Conservation (phyloP, 2,797 vertebrate genomes). For the Cynodonichthys magdalenae region DNA sequence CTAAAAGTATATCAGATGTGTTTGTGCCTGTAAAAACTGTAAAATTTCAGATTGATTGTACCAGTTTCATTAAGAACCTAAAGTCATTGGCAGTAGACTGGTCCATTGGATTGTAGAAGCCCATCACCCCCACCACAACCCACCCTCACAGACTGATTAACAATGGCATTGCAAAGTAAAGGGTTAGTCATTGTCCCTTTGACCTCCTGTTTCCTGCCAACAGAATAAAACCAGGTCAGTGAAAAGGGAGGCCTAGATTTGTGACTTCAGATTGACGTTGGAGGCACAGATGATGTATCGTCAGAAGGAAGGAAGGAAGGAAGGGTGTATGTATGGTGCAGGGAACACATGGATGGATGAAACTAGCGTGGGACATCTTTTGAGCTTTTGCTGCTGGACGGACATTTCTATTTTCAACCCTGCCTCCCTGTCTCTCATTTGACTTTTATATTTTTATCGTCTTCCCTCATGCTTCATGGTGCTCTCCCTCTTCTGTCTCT, state of each 20-base stretch:
- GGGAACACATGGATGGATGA: slow-evolving; percentile 37
- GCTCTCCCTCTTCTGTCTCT: slow-evolving; percentile 32
- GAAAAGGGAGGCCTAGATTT: slow-evolving; percentile 38
- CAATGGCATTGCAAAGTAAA: slow-evolving; percentile 58
- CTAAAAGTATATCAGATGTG: slow-evolving; percentile 1
- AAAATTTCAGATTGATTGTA: slow-evolving; percentile 34
- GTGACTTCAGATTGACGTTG: slow-evolving; percentile 21
- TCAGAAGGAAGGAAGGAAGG: slow-evolving; percentile 48
- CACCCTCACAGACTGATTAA: slow-evolving; percentile 46
- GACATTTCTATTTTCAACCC: slow-evolving; percentile 63
- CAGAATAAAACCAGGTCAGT: slow-evolving; percentile 28
- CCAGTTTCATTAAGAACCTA: slow-evolving; percentile 13
- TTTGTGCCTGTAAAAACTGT: slow-evolving; percentile 23
- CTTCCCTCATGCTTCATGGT: slow-evolving; percentile 23
- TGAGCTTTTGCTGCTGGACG: slow-evolving; percentile 36
- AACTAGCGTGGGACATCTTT: slow-evolving; percentile 22
- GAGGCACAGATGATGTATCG: slow-evolving; percentile 26
- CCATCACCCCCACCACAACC: slow-evolving; percentile 15
- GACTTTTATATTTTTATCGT: slow-evolving; percentile 22
- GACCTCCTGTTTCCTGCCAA: slow-evolving; percentile 62
- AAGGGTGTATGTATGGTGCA: slow-evolving; percentile 37
- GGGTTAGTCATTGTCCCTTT: slow-evolving; percentile 59
- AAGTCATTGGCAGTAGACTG: slow-evolving; percentile 20
- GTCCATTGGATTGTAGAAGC: slow-evolving; percentile 10
- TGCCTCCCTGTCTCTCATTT: slow-evolving; percentile 16